A percentile compares a stretch with the other conserved stretches of the same genome.
phyloP scores from a whole-genome alignment of 2,888 invertebrate genomes.

The Aleiodes alternator region DNA sequence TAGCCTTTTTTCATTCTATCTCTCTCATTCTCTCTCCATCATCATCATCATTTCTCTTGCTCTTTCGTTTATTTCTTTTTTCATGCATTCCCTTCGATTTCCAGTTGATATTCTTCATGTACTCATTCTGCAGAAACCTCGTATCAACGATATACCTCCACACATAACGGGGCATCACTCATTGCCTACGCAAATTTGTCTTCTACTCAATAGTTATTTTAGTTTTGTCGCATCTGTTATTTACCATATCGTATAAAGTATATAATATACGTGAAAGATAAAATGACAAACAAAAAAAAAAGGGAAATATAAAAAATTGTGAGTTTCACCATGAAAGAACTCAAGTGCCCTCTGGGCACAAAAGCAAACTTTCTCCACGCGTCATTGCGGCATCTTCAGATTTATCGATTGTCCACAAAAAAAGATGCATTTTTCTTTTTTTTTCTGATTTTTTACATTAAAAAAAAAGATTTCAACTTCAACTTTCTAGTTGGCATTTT shows the following conservation, averaged over 20 bases:
- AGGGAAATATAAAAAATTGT: background rate
- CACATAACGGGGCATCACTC: slow-evolving; percentile 19
- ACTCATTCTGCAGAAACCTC: background rate
- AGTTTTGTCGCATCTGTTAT: slow-evolving; percentile 21
- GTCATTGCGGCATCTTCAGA: slow-evolving; percentile 13
- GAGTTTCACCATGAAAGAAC: background rate
- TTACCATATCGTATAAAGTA: background rate
- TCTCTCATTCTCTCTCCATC: slow-evolving; percentile 38
- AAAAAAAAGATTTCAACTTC: background rate
- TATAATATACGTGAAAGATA: background rate
- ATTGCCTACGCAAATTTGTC: slow-evolving; percentile 25
- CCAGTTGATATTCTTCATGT: too few relatives aligned
- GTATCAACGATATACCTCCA: slow-evolving; percentile 2
- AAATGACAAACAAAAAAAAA: background rate
- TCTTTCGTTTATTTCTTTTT: background rate
- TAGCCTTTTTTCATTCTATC: slow-evolving; percentile 48
- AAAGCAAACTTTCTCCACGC: slow-evolving; percentile 12
- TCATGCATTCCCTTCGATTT: background rate
- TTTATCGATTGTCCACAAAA: slow-evolving; percentile 18
- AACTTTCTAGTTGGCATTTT: background rate
- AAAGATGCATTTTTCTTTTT: background rate
- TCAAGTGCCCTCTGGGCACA: background rate
- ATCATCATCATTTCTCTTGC: slow-evolving; percentile 19
- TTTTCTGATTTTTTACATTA: background rate
- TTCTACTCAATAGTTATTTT: background rate